Percentiles rank a stretch among this genome's conserved stretches.
Evolutionary conservation across 2,888 invertebrate species (phyloP).

Genomic region (Ariolimax columbianus): DNA sequence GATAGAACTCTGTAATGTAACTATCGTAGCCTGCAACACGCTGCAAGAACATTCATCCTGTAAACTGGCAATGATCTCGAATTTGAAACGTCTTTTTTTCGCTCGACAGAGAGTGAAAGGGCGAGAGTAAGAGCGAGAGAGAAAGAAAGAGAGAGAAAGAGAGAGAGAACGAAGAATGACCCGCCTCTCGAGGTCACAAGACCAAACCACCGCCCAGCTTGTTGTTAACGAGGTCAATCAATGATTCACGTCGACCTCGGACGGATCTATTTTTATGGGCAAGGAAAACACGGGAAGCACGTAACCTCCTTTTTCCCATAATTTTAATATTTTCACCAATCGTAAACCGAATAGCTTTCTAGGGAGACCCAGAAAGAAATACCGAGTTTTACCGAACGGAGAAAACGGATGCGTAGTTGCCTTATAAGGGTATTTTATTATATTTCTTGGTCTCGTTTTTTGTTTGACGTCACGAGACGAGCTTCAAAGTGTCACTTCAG

Average conservation of each 20-base stretch:
- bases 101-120: too few species aligned
- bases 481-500: conserved; percentile 27
- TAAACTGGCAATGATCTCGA: too few species aligned
- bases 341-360: conserved; percentile 17
- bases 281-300: conserved; percentile 20
- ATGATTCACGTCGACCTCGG: conserved; percentile 37
- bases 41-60: too few species aligned
- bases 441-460: neutral
- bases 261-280: conserved; percentile 16
- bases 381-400: conserved; percentile 47
- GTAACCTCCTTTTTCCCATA: conserved; percentile 8
- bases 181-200: neutral
- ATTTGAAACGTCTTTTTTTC: too few species aligned
- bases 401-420: conserved; percentile 45
- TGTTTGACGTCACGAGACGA: conserved; percentile 35
- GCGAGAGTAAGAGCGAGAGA: too few species aligned
- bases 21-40: too few species aligned
- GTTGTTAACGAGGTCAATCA: conserved; percentile 36
- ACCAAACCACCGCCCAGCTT: conserved; percentile 16
- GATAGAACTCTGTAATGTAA: too few species aligned
- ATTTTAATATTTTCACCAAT: conserved; percentile 23
- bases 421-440: conserved; percentile 52
- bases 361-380: conserved; percentile 39
- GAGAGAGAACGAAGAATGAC: too few species aligned
- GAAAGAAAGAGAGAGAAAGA: neutral